phyloP scores from a whole-genome alignment of 2,888 invertebrate species.

The Pachymerium ferrugineum region DNA sequence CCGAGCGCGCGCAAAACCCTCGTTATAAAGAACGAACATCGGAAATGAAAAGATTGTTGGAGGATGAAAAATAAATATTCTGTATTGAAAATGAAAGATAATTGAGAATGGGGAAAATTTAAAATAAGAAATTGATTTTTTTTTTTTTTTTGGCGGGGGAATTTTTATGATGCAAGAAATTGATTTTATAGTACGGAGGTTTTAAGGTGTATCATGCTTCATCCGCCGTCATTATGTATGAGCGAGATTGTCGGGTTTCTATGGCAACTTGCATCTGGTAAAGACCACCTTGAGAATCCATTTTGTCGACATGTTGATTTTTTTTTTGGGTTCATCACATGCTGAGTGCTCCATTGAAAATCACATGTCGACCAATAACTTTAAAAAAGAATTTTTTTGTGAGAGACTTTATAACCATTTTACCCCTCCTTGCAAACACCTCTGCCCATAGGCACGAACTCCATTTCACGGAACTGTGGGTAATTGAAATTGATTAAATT shows the following conservation, averaged over 20 bases:
- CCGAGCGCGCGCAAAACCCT: slow-evolving; percentile 22
- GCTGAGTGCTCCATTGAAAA: slow-evolving; percentile 31
- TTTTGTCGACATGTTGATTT: slow-evolving; percentile 31
- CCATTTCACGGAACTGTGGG: slow-evolving; percentile 23
- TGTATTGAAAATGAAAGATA: not conserved
- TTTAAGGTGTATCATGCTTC: slow-evolving; percentile 16
- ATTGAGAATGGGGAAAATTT: too few species aligned
- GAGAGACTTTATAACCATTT: slow-evolving; percentile 2
- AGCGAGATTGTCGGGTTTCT: slow-evolving; percentile 30
- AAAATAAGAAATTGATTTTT: too few species aligned
- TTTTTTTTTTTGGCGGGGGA: too few species aligned
- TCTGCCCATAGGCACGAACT: slow-evolving; percentile 24
- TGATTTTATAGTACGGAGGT: not conserved
- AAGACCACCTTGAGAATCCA: slow-evolving; percentile 31
- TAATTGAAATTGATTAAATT: slow-evolving; percentile 27
- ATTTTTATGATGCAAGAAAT: too few species aligned
- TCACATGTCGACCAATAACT: slow-evolving; percentile 28
- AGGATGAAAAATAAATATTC: not conserved
- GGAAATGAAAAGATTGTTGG: slow-evolving; percentile 20
- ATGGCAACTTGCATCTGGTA: slow-evolving; percentile 30
- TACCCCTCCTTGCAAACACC: too few species aligned
- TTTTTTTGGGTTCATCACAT: slow-evolving; percentile 27
- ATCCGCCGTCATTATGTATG: slow-evolving; percentile 28
- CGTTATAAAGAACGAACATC: slow-evolving; percentile 10
- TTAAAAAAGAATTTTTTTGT: not conserved